Evolutionary conservation across 2,797 vertebrate species (phyloP).

Genomic region (Danionella dracula): DNA sequence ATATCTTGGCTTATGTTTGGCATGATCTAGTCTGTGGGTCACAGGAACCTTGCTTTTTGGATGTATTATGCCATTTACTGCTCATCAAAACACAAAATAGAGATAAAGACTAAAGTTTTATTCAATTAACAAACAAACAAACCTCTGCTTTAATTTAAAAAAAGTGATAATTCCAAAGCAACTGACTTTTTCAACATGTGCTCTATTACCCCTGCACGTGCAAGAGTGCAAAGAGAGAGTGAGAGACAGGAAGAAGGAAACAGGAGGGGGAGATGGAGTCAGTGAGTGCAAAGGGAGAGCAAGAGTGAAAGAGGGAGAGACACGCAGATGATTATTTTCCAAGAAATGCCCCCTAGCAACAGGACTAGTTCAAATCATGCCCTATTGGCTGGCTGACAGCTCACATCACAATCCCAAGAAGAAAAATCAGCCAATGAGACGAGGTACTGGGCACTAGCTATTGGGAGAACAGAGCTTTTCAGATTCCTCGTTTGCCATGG

Average conservation of each 20-base stretch:
- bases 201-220: conserved; percentile 63
- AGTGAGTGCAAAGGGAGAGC: conserved; percentile 35
- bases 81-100: not conserved
- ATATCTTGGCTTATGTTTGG: not conserved
- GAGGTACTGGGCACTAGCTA: conserved; percentile 27
- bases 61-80: too few species aligned
- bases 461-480: conserved; percentile 59
- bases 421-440: conserved; percentile 62
- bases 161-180: conserved; percentile 24
- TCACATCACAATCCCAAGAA: conserved; percentile 69
- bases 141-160: not conserved
- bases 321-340: conserved; percentile 69
- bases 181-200: conserved; percentile 73
- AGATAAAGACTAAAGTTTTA: conserved; percentile 15
- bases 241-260: conserved; percentile 44
- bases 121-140: not conserved
- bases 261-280: conserved; percentile 34
- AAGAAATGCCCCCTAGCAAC: conserved; percentile 80
- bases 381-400: conserved; percentile 69
- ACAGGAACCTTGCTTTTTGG: too few species aligned
- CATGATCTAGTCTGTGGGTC: not conserved
- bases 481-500: conserved; percentile 75
- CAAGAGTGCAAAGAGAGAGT: conserved; percentile 50
- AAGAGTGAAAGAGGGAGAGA: conserved; percentile 46
- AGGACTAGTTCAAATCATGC: conserved; percentile 55